Base-by-base conservation (phyloP, 1,140 invertebrate species). In the Drosophila biarmipes region DNA sequence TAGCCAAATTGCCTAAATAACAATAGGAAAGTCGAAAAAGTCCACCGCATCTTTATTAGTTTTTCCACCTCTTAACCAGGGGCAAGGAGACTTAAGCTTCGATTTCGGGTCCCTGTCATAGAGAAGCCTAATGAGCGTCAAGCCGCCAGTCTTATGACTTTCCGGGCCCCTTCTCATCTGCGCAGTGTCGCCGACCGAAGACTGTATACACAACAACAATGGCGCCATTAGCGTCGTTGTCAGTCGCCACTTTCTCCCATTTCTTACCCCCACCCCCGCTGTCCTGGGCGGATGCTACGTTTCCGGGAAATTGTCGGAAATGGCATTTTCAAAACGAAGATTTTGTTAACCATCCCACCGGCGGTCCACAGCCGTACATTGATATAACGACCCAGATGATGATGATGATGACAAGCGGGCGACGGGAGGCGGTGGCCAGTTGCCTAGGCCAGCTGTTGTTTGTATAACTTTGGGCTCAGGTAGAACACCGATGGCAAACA, bases 301-400 rank as follows among this genome's bases (percentile, higher is more conserved):
- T 82, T 82, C 80, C 80, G 75, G 79, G 74, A 78, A 82, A 82
- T 71, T 82, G 79, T 82, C 80, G 80, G 80, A 82, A 82, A 82
- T 82, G 63, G 80, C 80, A 67, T 78, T 82, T 82, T 82, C 67
- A 82, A 78, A 73, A 82, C 62, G 74, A 82, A 68, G 72, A 67
- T 64, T 68, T 46, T 64, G 62, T 78, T 66, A 68, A 34, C 62
- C 31, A 31, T 31, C 64, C 48, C 62, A 59, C 24, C 45, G 34
- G 7, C 48, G 27, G 11, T 12, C 10, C 27, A 38, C n/a, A 29
- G 49, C 72, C 72, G 59, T 52, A 75, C 72, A 61, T 75, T 74
- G 52, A 42, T 54, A 56, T 74, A 74, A 74, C 58, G 57, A 73
- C 52, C 27, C 29, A 34, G 73, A 75, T 75, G 72, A 74, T 73